Base-by-base conservation (phyloP, 2,113 vertebrate species). In the Brienomyrus brachyistius region DNA sequence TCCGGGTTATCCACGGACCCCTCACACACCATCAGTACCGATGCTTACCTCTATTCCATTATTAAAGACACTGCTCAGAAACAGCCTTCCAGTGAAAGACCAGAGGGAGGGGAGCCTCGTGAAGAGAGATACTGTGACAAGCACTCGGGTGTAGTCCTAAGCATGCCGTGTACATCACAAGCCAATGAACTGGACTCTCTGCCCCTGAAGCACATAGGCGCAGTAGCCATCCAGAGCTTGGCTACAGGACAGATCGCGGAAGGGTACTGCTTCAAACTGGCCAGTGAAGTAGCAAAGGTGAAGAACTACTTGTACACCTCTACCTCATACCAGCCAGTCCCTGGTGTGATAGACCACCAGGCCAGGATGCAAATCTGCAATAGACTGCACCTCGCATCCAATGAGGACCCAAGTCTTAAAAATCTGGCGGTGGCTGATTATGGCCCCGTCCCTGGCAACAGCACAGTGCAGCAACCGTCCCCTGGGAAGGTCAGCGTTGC, bases 401-500 rank as follows among this genome's bases (percentile, higher is more conserved):
- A 84, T 15, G 89, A 86, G 86, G 84, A 56, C 50, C 47, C 45
- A 83, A 31, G 19, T 70, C 90, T 43, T 89, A 11, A 52, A 8
- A 92, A 86, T 87, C 91, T 92, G 59, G 15, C 54, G 90, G 85
- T 50, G n/a, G 86, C 54, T 2, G 54, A 70, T 8, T 59, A 62
- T 74, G 86, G 89, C 27, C 89, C 84, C 17, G 48, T 91, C 56
- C 92, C 94, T 0, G 95, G 95, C 40, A 94, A 95, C 77, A 1
- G 4, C 87, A 0, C 85, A 13, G 91, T 91, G 13, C 91, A 45
- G 54, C 94, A 94, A 77, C 88, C 90, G 51, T 91, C 94, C 88
- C 94, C 95, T 9, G 96, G 94, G 80, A 94, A 96, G 93, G 95
- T 95, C 88, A 89, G 94, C 23, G 94, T 96, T 90, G 95, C 95